Evolutionary conservation across 2,113 vertebrate species (phyloP), one percentile per base, ranked within the genome.

Genomic region (Solenodon paradoxus): DNA sequence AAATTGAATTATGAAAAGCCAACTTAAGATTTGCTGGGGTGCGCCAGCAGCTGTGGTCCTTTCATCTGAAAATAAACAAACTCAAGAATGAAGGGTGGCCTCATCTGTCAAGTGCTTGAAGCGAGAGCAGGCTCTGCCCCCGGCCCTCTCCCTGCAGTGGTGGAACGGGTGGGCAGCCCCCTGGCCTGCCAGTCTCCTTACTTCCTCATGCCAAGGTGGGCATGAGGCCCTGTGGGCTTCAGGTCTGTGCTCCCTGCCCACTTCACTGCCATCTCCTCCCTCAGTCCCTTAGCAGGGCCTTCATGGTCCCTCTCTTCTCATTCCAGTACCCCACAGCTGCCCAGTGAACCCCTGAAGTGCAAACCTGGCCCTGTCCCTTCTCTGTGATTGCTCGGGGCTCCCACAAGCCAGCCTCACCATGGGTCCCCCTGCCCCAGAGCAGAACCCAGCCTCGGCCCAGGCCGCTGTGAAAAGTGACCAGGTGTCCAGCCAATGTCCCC

Each of bases 21-120:
- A 77, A 92, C 51, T 9, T 53, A 9, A 28, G 69, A 59, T 85
- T 66, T 22, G 8, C 66, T 35, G 64, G 64, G 57, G 10, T 35
- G 64, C 38, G 49, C 9, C 16, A 61, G 59, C 77, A n/a, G 40
- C 51, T 72, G 49, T 19, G 68, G 45, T 81, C 55, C 42, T 74
- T 80, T 35, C 90, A 72, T 92, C 95, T 92, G 82, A 78, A 97
- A 98, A 98, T 98, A 98, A 98, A 98, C 49, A 0, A 53, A 45
- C 72, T 92, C 83, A 85, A 82, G 51, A 32, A 51, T 3, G 94
- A 53, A 71, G 4, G 24, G 38, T 0, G 1, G 83, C 49, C 72
- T 95, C 87, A 75, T 71, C 94, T 92, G 9, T 24, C 38, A 53
- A 69, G 32, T 4, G 1, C 17, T 79, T 22, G 0, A 1, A 15